Evolutionary conservation across 2,113 vertebrate species (phyloP), one percentile per base, ranked within the genome.

Genomic region (Pithys albifrons): DNA sequence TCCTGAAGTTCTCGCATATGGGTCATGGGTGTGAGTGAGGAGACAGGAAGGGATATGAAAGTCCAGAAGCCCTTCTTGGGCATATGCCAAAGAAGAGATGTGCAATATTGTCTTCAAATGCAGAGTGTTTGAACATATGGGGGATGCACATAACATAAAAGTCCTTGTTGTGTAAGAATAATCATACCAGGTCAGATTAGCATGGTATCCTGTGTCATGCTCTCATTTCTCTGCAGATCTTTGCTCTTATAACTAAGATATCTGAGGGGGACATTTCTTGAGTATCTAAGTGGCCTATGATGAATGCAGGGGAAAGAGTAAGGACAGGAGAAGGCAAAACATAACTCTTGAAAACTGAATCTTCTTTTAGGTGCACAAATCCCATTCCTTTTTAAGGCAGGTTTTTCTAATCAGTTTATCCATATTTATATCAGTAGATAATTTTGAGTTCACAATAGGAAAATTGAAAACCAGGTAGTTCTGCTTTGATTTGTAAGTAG

Each of bases 1-100:
- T 95, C 95, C 93, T 96, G 96, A 88, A 94, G 85, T 86, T 94
- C 93, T 93, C 0, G 14, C 95, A 78, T 92, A 85, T 81, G 87
- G 92, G 91, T 96, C 95, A 94, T 2, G 64, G 65, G 51, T 86
- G 79, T 91, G 73, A 91, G 88, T 75, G 71, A 88, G 62, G n/a
- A 79, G 85, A 14, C 67, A 89, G 79, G 43, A 71, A 88, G 46
- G 77, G 66, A 80, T 81, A 73, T 54, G 33, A 64, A 92, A 82
- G 58, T 93, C 41, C 71, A 1, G 8, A 94, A 89, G 51, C 48
- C 45, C 43, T 83, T 70, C 59, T 71, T 93, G 95, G 49, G 45
- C 33, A 3, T 12, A 4, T 0, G 74, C 85, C 88, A 78, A 49
- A 84, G n/a, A 46, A 88, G 92, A 80, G 88, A 71, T 93, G 69